A percentile compares a stretch with the other conserved stretches of the same genome.
These are phyloP conservation scores for Trisateles emortualis DNA, from an alignment of 2,888 invertebrate genomes.

Conservation along the genomic window DNA sequence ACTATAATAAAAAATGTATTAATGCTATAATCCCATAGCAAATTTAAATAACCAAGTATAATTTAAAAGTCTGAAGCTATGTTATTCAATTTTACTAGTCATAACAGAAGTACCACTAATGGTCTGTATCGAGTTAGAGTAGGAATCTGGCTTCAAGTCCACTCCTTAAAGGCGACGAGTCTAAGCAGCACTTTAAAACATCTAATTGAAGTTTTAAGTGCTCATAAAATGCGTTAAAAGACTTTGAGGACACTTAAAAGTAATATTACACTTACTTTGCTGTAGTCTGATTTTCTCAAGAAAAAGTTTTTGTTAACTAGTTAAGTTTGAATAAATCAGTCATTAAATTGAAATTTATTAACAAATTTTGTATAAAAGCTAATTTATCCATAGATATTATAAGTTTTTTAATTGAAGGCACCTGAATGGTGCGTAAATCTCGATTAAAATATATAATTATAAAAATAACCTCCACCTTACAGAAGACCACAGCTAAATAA, in stretches of 20 bases:
- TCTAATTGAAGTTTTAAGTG: constrained; percentile 11
- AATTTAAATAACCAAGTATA: not conserved
- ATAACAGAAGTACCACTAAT: not conserved
- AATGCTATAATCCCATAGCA: too few species aligned
- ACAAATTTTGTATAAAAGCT: too few species aligned
- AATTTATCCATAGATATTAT: too few species aligned
- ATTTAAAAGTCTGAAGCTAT: not conserved
- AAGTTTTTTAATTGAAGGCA: too few species aligned
- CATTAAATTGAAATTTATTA: not conserved
- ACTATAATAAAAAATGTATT: too few species aligned
- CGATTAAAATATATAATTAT: too few species aligned
- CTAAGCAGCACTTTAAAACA: constrained; percentile 8
- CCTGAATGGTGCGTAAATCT: too few species aligned
- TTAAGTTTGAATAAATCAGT: not conserved
- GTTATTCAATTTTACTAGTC: not conserved
- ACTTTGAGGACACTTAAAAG: constrained; percentile 7
- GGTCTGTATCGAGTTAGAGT: not conserved
- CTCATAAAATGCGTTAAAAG: constrained; percentile 6
- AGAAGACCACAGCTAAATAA: too few species aligned
- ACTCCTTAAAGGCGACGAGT: not conserved
- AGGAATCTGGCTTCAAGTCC: not conserved
- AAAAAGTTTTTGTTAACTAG: not conserved
- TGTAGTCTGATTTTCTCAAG: not conserved
- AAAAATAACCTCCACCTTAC: too few species aligned
- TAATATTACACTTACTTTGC: constrained; percentile 1